Evolutionary conservation across 2,797 vertebrate species (phyloP).

Genomic region (Malacoraja senta): DNA sequence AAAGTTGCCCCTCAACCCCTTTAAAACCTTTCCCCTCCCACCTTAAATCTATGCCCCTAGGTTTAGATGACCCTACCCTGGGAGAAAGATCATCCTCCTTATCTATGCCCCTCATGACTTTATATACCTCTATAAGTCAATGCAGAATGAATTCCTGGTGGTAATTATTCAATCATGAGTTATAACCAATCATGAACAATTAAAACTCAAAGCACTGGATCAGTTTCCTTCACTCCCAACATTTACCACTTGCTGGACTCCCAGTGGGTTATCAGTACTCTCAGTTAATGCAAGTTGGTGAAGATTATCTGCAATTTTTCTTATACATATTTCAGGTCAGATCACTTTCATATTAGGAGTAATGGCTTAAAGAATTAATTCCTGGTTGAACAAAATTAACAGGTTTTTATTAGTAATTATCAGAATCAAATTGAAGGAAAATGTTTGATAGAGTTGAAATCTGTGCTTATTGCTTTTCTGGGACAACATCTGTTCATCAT

Average conservation of each 20-base stretch:
- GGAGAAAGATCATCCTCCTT: too few relatives aligned
- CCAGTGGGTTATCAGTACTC: neutral
- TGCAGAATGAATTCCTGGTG: neutral
- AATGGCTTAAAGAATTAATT: too few relatives aligned
- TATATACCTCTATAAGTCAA: too few relatives aligned
- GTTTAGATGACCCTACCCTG: too few relatives aligned
- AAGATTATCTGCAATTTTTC: neutral
- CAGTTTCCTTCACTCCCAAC: neutral
- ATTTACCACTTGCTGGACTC: neutral
- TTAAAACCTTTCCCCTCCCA: too few relatives aligned
- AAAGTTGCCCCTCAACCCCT: too few relatives aligned
- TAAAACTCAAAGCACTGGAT: neutral
- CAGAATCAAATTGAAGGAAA: neutral
- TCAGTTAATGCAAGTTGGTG: neutral
- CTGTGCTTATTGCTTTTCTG: neutral
- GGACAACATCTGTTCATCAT: neutral
- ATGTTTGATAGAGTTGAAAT: neutral
- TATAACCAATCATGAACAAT: neutral
- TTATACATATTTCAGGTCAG: neutral
- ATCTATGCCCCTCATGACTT: too few relatives aligned
- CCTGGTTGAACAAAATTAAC: neutral
- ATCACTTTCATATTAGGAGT: neutral
- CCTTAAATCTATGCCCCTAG: too few relatives aligned
- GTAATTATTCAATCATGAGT: neutral
- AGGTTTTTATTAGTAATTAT: neutral